A percentile compares a stretch with the other conserved stretches of the same genome.
phyloP scores from a whole-genome alignment of 30 jellyfish, hydroid and myxozoan genomes.

The Rhopilema esculentum region DNA sequence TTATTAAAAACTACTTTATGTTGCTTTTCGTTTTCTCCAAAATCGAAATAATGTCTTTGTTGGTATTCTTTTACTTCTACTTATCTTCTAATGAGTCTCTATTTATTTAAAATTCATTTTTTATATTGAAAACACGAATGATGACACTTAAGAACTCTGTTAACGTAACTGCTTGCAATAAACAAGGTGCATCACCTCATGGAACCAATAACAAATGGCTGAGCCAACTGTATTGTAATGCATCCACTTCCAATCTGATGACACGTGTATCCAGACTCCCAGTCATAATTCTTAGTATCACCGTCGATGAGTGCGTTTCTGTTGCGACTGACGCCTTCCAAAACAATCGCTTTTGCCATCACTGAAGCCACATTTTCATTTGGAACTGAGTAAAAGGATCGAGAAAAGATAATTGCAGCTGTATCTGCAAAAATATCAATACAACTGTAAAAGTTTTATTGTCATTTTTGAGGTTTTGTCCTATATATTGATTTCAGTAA shows the following conservation, averaged over 20 bases:
- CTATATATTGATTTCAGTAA: background rate
- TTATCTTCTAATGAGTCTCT: no score
- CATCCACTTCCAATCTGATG: slow-evolving; percentile 99
- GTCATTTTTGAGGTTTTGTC: no score
- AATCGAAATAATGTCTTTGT: no score
- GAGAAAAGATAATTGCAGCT: background rate
- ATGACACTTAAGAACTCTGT: no score
- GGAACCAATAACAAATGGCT: slow-evolving; percentile 83
- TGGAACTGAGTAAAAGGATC: slow-evolving; percentile 72
- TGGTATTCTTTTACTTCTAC: no score
- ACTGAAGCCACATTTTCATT: slow-evolving; percentile 78
- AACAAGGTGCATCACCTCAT: slow-evolving; percentile 76
- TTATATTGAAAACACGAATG: no score
- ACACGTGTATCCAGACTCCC: slow-evolving; percentile 98
- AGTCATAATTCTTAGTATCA: slow-evolving; percentile 80
- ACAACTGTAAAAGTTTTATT: no score
- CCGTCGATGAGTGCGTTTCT: slow-evolving; percentile 94
- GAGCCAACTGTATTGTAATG: slow-evolving; percentile 91
- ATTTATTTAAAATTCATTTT: no score
- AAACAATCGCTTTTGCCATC: slow-evolving; percentile 73
- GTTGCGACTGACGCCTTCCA: slow-evolving; percentile 96
- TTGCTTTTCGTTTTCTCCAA: no score
- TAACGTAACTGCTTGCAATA: background rate
- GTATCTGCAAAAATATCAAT: no score
- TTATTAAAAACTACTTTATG: no score